Conservation (phyloP, 2,888 invertebrate genomes). For the Scelioninae gen. 1 region DNA sequence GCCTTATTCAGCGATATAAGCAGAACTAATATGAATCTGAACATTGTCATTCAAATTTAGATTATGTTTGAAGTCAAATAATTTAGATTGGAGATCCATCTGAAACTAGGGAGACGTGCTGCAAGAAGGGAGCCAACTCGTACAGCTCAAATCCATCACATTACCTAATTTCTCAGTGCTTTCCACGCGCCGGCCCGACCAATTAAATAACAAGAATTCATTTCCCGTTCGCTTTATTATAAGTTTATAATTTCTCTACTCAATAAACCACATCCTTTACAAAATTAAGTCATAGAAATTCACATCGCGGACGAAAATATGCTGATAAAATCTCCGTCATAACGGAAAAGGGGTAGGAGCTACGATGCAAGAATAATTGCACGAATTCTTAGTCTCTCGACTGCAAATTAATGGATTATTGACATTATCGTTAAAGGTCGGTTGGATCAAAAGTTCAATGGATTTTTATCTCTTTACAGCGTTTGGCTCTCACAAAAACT, state of each 20-base stretch:
- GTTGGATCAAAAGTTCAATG: constrained; percentile 31
- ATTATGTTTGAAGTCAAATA: constrained; percentile 62
- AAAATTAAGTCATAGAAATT: constrained; percentile 15
- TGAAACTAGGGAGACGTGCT: constrained; percentile 37
- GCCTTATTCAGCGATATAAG: too few relatives aligned
- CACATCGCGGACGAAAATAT: too few relatives aligned
- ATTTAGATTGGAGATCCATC: constrained; percentile 41
- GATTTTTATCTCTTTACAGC: constrained; percentile 26
- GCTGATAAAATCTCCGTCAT: too few relatives aligned
- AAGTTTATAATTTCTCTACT: constrained; percentile 18
- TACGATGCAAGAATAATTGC: constrained; percentile 2
- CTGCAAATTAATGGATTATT: constrained; percentile 19
- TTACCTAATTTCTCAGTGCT: constrained; percentile 36
- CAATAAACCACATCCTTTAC: constrained; percentile 12
- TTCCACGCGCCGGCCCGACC: constrained; percentile 21
- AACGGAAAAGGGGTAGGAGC: too few relatives aligned
- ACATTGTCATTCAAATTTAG: constrained; percentile 48
- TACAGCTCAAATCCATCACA: constrained; percentile 55
- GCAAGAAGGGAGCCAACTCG: constrained; percentile 41
- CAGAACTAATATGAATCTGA: too few relatives aligned
- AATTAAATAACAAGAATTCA: constrained; percentile 38
- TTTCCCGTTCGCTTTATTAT: constrained; percentile 27
- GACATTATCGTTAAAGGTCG: constrained; percentile 15
- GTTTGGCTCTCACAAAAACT: too few relatives aligned
- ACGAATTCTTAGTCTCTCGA: too few relatives aligned